Evolutionary conservation across 2,888 invertebrate species (phyloP), one percentile per base, ranked within the genome.

Genomic region (Napeogenes inachia): DNA sequence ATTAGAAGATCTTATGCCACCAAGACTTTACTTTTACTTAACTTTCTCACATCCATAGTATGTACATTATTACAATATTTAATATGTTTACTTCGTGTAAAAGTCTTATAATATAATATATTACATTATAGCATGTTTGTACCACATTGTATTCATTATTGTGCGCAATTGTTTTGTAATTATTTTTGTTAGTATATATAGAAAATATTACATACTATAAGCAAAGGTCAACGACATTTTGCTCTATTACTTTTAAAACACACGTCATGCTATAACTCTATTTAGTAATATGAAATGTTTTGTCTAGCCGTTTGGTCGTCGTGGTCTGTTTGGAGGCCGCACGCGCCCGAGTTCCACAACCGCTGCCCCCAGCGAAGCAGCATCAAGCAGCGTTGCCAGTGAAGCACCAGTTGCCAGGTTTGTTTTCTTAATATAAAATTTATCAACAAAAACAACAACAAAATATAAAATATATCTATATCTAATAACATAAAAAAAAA

Each of bases 241-340:
- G 8, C 10, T 6, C 10, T 6, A 10, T 12, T 42, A 42, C 10
- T 42, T 42, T 42, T 42, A 42, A 8, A 42, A 10, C 42, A 42
- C 8, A 10, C 10, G 42, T 42, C 42, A 42, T 42, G 42, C 10
- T 12, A 42, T 42, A 10, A 12, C 8, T 6, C 38, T 42, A 12
- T 42, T 42, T 10, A 42, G 42, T 42, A 42, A 42, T 42, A 62
- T 63, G 46, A n/a, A 59, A 13, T 59, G n/a, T 57, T 46, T 68
- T 68, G 65, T 68, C 45, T 79, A 88, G 85, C 77, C 84, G 45
- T 88, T 87, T 65, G 89, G 89, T 5, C 83, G 89, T 2, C 84
- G 88, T 4, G 76, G 92, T 69, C 62, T 90, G 78, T 81, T 91
- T 76, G 76, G 89, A 57, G 79, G 85, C 54, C 77, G 89, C 74